Evolutionary conservation across 2,797 vertebrate species (phyloP).

Genomic region (Hipposideros larvatus): DNA sequence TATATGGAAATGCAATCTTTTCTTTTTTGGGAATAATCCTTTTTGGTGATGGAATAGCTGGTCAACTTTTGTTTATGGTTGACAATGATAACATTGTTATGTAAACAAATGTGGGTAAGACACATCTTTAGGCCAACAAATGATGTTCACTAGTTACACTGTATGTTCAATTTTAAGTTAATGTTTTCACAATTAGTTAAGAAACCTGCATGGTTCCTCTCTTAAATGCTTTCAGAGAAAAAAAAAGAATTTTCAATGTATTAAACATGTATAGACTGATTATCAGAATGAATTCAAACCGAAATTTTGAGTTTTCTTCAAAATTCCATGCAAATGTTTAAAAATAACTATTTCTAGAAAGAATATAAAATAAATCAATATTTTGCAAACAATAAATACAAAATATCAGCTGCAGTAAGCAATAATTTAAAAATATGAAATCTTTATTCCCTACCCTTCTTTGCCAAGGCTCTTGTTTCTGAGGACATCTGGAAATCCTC

Average conservation of each 20-base stretch:
- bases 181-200: conserved; percentile 3
- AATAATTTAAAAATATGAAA: neutral
- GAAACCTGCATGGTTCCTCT: neutral
- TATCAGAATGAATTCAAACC: neutral
- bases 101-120: neutral
- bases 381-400: neutral
- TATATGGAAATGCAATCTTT: neutral
- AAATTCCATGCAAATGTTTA: conserved; percentile 32
- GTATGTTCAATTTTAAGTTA: conserved; percentile 25
- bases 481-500: neutral
- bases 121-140: neutral
- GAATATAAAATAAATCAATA: conserved; percentile 2
- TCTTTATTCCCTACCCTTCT: neutral
- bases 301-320: conserved; percentile 20
- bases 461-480: neutral
- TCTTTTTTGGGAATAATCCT: neutral
- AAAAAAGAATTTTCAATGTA: neutral
- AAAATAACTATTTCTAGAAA: conserved; percentile 54
- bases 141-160: neutral
- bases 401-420: conserved; percentile 1
- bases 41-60: neutral
- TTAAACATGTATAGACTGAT: neutral
- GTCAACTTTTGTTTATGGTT: neutral
- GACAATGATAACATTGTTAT: neutral
- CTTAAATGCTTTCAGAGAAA: conserved; percentile 6